Evolutionary conservation across 2,797 vertebrate genomes (phyloP).

Genomic region (Schizopygopsis malacanthus): DNA sequence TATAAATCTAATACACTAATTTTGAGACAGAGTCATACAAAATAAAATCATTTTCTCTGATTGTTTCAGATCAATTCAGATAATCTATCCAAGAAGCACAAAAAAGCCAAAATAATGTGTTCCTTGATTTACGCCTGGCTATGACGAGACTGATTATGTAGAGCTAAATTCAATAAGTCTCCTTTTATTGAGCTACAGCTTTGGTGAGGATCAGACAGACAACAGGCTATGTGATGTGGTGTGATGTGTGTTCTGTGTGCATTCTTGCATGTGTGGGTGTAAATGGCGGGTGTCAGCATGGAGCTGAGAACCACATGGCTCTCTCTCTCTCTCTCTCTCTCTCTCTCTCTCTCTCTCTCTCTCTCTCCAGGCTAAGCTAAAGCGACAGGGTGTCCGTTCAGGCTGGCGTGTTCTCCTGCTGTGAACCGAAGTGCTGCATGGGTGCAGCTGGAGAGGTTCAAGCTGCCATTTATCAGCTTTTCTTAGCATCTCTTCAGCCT

Average conservation of each 20-base stretch:
- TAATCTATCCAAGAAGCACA: constrained; percentile 1
- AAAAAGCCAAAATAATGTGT: constrained; percentile 23
- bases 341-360: constrained; percentile 14
- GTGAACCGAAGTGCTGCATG: constrained; percentile 59
- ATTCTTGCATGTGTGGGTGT: constrained; percentile 37
- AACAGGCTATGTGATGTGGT: constrained; percentile 42
- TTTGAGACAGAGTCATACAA: not conserved
- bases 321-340: not conserved
- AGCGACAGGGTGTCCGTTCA: constrained; percentile 62
- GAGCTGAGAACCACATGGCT: constrained; percentile 11
- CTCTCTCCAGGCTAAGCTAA: constrained; percentile 46
- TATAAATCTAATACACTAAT: not conserved
- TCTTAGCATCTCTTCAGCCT: constrained; percentile 61
- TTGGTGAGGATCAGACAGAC: constrained; percentile 43
- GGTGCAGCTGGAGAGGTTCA: constrained; percentile 59
- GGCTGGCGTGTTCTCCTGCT: constrained; percentile 52
- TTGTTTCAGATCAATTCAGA: constrained; percentile 21
- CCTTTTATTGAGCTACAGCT: constrained; percentile 53
- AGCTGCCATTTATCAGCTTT: constrained; percentile 67
- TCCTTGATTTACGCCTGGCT: constrained; percentile 18
- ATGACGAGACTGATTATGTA: constrained; percentile 37
- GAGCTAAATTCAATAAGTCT: constrained; percentile 55
- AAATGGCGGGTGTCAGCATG: constrained; percentile 40
- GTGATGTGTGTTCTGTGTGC: constrained; percentile 42
- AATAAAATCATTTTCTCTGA: not conserved